A percentile compares a stretch with the other conserved stretches of the same genome.
Conservation (phyloP, 2,797 vertebrate genomes). For the Phoxinus dragarum region DNA sequence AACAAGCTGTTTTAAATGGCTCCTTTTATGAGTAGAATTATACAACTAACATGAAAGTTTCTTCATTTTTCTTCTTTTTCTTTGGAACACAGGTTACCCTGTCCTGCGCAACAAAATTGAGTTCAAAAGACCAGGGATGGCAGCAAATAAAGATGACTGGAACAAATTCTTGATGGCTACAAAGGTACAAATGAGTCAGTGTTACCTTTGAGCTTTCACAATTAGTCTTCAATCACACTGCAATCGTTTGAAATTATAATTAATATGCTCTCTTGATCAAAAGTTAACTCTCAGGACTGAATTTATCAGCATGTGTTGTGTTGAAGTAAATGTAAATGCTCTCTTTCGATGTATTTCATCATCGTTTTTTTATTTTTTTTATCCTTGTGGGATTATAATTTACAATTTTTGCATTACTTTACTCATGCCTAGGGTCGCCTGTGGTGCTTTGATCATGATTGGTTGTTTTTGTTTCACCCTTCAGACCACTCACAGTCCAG, state of each 20-base stretch:
- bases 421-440: slow-evolving; percentile 17
- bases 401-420: background rate
- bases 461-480: slow-evolving; percentile 44
- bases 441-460: slow-evolving; percentile 23
- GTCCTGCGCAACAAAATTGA: slow-evolving; percentile 91
- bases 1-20: background rate
- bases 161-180: slow-evolving; percentile 95
- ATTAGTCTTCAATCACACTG: slow-evolving; percentile 15
- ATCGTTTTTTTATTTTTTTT: slow-evolving; percentile 21
- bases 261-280: slow-evolving; percentile 40
- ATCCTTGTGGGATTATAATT: slow-evolving; percentile 3
- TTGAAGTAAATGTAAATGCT: slow-evolving; percentile 37
- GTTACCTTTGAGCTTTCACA: slow-evolving; percentile 26
- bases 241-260: slow-evolving; percentile 44
- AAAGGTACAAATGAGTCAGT: slow-evolving; percentile 82
- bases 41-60: background rate
- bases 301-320: slow-evolving; percentile 21
- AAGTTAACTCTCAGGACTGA: slow-evolving; percentile 13
- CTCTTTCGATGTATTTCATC: slow-evolving; percentile 62
- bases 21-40: background rate
- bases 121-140: slow-evolving; percentile 85
- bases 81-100: slow-evolving; percentile 85
- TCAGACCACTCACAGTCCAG: slow-evolving; percentile 92
- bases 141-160: slow-evolving; percentile 93
- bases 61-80: too few species aligned